phyloP scores from a whole-genome alignment of 2,888 invertebrate species.

The Morinoia aosen region DNA sequence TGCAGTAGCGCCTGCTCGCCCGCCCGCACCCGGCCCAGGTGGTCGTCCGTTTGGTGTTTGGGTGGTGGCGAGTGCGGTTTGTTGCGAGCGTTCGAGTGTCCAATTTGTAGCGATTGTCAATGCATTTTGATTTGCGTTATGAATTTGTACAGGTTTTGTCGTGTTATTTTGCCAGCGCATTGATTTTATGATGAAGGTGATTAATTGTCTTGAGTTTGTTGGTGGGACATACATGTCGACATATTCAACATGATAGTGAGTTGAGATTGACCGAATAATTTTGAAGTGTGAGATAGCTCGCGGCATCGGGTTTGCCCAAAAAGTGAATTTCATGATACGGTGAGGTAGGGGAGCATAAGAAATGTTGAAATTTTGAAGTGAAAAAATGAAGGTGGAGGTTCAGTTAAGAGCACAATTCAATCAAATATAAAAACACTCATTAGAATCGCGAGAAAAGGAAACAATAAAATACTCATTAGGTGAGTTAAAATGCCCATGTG shows the following conservation, averaged over 20 bases:
- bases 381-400: not conserved
- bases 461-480: not conserved
- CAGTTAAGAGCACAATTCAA: not conserved
- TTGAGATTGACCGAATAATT: not conserved
- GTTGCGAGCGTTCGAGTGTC: not conserved
- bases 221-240: not conserved
- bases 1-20: conserved; percentile 92
- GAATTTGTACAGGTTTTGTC: not conserved
- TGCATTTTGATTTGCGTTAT: not conserved
- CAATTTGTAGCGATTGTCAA: not conserved
- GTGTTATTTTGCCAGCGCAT: not conserved
- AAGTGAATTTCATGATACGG: not conserved
- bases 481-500: not conserved
- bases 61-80: not conserved
- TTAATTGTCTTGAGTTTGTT: not conserved
- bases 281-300: not conserved
- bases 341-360: not conserved
- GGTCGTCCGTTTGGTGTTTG: not conserved
- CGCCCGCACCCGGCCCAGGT: not conserved
- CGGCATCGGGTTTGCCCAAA: not conserved
- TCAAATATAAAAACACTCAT: not conserved
- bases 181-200: not conserved
- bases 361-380: not conserved
- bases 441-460: not conserved
- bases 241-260: not conserved